Base-by-base conservation (phyloP, 1,140 invertebrate genomes). In the Formica selysi region DNA sequence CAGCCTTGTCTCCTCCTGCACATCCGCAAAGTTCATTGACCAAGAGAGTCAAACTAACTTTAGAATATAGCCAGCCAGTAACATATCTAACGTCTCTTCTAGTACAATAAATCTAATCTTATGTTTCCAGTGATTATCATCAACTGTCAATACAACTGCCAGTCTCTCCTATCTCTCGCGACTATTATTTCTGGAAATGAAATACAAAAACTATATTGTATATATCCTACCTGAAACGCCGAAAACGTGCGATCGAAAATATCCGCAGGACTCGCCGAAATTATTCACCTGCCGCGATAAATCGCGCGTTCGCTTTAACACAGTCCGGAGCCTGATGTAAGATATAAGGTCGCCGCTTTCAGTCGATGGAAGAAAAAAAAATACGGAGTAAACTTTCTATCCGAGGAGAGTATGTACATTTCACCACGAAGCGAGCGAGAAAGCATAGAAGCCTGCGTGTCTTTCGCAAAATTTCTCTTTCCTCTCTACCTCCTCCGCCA, bases 301-400 rank as follows among this genome's bases (percentile, higher is more conserved):
- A 68, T 51, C 19, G 11, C 41, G 22, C 32, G n/a, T 19, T 59
- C 36, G 54, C 32, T 13, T 13, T 26, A 16, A n/a, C 10, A 59
- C 5, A 29, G 26, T 10, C 8, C 29, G 44, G 16, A 78, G 16
- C 13, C 1, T 7, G 19, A 38, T 32, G 13, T 13, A 32, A 76
- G 22, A 26, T 44, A 10, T 76, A 38, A 59, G 54, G 54, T 76
- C 32, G 29, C 48, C 32, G 41, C 32, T 22, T 41, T 65, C 61
- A 36, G 36, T 32, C 32, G 32, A 16, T n/a, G 10, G 41, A 38
- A 36, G 59, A 38, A 36, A 38, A 76, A 78, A 67, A 79, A 79
- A 11, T 38, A 5, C 32, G 19, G 32, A 22, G 5, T 11, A 80
- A 70, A 70, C 64, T 68, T 70, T 80, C 64, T 38, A 68, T 13